Percentiles rank a stretch among this genome's conserved stretches.
phyloP scores from a whole-genome alignment of 1,140 invertebrate genomes.

The Argopecten irradians region DNA sequence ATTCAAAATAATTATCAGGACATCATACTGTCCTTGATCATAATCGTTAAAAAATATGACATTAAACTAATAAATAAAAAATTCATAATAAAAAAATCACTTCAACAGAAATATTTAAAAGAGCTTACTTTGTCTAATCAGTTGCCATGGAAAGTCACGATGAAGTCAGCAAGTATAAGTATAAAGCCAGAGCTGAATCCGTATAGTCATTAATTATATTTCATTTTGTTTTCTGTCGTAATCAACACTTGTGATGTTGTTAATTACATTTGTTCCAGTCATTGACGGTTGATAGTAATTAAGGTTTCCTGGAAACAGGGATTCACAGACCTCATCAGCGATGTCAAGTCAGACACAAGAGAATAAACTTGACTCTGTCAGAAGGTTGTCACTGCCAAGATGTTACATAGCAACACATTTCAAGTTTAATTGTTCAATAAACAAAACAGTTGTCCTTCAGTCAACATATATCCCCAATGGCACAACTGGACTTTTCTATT shows the following conservation, averaged over 20 bases:
- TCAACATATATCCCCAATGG: not conserved
- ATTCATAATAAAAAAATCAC: not conserved
- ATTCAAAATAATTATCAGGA: not conserved
- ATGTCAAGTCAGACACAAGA: not conserved
- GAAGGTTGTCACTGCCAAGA: not conserved
- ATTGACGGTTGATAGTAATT: not conserved
- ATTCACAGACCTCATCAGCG: not conserved
- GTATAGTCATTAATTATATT: not conserved
- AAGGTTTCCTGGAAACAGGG: not conserved
- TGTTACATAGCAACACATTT: not conserved
- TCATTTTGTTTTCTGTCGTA: not conserved
- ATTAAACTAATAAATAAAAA: not conserved
- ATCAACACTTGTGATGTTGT: not conserved
- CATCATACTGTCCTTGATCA: not conserved
- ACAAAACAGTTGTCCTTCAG: not conserved
- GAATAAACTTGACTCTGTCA: not conserved
- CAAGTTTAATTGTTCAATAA: not conserved
- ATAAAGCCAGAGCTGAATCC: no score
- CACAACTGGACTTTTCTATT: no score
- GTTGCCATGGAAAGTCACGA: not conserved
- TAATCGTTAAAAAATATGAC: not conserved
- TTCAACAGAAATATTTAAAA: not conserved
- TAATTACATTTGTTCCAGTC: not conserved
- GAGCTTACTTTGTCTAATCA: not conserved
- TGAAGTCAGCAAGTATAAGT: not conserved